Evolutionary conservation across 1,140 invertebrate species (phyloP), one percentile per base, ranked within the genome.

Genomic region (Mesaphorura yosii): DNA sequence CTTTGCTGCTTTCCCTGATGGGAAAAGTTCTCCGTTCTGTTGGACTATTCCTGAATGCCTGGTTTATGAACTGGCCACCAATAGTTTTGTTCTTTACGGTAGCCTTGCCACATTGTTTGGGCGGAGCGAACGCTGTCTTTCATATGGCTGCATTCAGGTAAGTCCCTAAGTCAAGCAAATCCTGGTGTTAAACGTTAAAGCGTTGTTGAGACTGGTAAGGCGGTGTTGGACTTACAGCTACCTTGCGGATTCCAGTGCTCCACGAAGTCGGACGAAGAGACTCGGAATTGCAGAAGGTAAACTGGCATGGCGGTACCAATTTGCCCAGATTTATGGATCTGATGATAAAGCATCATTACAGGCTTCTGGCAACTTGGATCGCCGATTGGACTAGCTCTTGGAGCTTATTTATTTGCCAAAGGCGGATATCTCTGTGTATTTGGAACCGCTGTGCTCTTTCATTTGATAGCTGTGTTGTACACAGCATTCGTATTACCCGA

Each of bases 1-100:
- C 72, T 51, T 74, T 78, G 37, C 47, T 77, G 2, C 41, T 76
- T 26, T 75, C 75, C 7, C 67, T 78, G 15, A 46, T 74, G 37
- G 76, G 76, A 20, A 76, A 78, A 60, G 55, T 69, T 0, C 15
- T 64, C 4, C 62, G 64, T 1, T 63, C 53, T 47, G 50, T 72
- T 2, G 72, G 72, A 22, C 72, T 75, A 48, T 69, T 78, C 3
- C 37, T 77, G 0, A 62, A 58, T 45, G 52, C 53, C 7, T 59
- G 55, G 39, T 61, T 57, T 28, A 54, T 63, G 38, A 26, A 20
- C 7, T 60, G 57, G 60, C 47, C 57, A 15, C 44, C 60, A 2
- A 48, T 57, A 26, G 25, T 54, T 1, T 37, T 63, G 0, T 50
- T 63, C 1, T 45, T 63, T 22, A 63, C 53, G 12, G 54, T 44